phyloP scores from a whole-genome alignment of 2,888 invertebrate species.

The Trachelus iudaicus region DNA sequence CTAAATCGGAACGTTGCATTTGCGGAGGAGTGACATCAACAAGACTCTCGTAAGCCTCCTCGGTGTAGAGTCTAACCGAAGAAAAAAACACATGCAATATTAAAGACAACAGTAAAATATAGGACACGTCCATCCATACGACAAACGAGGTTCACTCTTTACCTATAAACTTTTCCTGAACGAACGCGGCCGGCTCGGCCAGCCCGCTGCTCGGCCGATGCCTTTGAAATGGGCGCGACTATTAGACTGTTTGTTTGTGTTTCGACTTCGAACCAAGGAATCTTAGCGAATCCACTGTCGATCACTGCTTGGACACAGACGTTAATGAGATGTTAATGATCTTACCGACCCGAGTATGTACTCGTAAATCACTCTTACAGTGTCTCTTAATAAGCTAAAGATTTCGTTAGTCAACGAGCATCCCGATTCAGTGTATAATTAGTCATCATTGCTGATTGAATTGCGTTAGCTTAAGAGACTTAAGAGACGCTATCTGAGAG shows the following conservation, averaged over 20 bases:
- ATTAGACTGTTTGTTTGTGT: slow-evolving; percentile 88
- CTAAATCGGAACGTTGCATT: slow-evolving; percentile 90
- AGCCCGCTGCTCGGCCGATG: slow-evolving; percentile 91
- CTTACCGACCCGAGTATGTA: not conserved
- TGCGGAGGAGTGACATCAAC: slow-evolving; percentile 85
- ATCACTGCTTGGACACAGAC: slow-evolving; percentile 73
- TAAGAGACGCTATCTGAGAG: no score
- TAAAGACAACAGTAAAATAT: no score
- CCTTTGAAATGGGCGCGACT: slow-evolving; percentile 84
- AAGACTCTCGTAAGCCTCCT: slow-evolving; percentile 79
- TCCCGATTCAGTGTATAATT: no score
- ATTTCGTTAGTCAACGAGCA: no score
- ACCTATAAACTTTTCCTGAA: slow-evolving; percentile 87
- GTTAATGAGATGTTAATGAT: no score
- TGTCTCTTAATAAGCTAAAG: no score
- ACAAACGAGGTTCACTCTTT: slow-evolving; percentile 21
- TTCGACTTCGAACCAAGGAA: slow-evolving; percentile 88
- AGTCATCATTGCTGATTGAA: no score
- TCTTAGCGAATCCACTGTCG: slow-evolving; percentile 95
- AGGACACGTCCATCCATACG: no score
- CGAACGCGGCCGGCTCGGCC: slow-evolving; percentile 90
- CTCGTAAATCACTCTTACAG: no score
- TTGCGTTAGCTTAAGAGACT: no score
- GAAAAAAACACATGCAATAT: no score
- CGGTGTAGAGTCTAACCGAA: slow-evolving; percentile 77